These are phyloP conservation scores for Invenusta paracnida DNA, from an alignment of 2,888 invertebrate genomes.

Conservation along the genomic window DNA sequence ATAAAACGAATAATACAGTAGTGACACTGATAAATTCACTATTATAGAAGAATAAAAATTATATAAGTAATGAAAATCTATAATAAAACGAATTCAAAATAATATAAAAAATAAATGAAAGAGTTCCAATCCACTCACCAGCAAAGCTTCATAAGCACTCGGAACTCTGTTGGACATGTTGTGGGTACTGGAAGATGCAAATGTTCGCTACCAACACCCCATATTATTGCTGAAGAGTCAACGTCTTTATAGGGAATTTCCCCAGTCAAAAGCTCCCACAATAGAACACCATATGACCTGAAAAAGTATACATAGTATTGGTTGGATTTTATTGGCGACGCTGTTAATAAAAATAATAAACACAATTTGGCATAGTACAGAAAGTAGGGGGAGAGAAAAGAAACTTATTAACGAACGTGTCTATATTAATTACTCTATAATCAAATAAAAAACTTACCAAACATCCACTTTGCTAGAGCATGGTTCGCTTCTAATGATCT, in stretches of 20 bases:
- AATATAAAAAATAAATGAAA: too few relatives aligned
- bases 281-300: slow-evolving; percentile 84
- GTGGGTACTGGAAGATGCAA: slow-evolving; percentile 83
- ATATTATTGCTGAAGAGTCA: slow-evolving; percentile 92
- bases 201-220: slow-evolving; percentile 91
- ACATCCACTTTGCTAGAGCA: slow-evolving; percentile 97
- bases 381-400: too few relatives aligned
- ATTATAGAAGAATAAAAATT: too few relatives aligned
- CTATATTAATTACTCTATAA: too few relatives aligned
- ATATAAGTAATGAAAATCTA: too few relatives aligned
- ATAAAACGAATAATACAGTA: too few relatives aligned
- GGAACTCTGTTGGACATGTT: slow-evolving; percentile 68
- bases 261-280: slow-evolving; percentile 94
- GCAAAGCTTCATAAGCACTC: not conserved
- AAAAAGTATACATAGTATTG: too few relatives aligned
- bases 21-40: too few relatives aligned
- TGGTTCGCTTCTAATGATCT: slow-evolving; percentile 89
- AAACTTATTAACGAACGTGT: too few relatives aligned
- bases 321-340: not conserved
- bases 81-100: too few relatives aligned
- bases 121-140: slow-evolving; percentile 2
- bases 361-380: too few relatives aligned
- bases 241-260: slow-evolving; percentile 88
- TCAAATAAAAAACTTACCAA: slow-evolving; percentile 69
- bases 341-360: too few relatives aligned